A percentile compares a stretch with the other conserved stretches of the same genome.
These are phyloP conservation scores for Crossocerus cetratus DNA, from an alignment of 2,888 invertebrate genomes.

Conservation along the genomic window DNA sequence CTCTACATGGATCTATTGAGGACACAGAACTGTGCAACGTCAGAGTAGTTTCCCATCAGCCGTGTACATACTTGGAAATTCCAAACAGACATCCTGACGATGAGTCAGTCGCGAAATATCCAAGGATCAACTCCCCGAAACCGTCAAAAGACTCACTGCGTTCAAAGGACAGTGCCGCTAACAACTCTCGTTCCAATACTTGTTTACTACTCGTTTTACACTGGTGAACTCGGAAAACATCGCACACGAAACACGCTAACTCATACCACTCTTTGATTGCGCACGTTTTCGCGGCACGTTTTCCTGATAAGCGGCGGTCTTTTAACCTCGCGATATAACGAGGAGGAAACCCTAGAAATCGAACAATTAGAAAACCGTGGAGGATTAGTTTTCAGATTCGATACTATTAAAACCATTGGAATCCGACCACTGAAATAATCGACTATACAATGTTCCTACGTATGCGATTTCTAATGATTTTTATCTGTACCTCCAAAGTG, in stretches of 20 bases:
- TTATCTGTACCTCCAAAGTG: too few relatives aligned
- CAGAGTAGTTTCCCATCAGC: not conserved
- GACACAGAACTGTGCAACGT: slow-evolving; percentile 10
- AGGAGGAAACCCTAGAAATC: not conserved
- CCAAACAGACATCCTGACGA: slow-evolving; percentile 7
- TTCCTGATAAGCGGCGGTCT: slow-evolving; percentile 15
- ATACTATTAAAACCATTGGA: too few relatives aligned
- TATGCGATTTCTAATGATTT: too few relatives aligned
- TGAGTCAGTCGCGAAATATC: slow-evolving; percentile 22
- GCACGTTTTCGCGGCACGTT: not conserved
- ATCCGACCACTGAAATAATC: too few relatives aligned
- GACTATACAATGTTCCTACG: too few relatives aligned
- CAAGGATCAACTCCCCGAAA: slow-evolving; percentile 7
- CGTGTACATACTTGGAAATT: slow-evolving; percentile 17
- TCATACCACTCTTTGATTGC: not conserved
- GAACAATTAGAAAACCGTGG: too few relatives aligned
- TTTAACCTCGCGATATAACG: slow-evolving; percentile 12
- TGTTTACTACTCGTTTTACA: too few relatives aligned
- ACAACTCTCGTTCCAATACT: too few relatives aligned
- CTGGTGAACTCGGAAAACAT: too few relatives aligned
- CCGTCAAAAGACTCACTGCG: too few relatives aligned
- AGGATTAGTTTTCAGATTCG: too few relatives aligned
- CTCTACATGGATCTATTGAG: not conserved
- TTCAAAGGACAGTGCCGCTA: not conserved
- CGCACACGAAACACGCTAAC: not conserved